Conservation (phyloP, 2,888 invertebrate species). For the Cordilura impudica region DNA sequence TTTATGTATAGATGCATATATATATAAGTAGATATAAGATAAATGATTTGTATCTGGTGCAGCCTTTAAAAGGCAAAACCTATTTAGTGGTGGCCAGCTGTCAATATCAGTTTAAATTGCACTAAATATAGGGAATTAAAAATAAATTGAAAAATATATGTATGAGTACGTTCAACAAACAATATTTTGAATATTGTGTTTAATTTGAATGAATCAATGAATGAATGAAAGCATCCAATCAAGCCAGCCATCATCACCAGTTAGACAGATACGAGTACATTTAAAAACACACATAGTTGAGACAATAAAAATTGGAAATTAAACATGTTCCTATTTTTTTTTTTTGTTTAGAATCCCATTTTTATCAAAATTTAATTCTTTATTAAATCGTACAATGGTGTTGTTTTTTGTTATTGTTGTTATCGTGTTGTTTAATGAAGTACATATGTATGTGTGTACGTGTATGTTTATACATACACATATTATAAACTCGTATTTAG, state of each 20-base stretch:
- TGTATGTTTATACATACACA: too few species aligned
- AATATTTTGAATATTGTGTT: constrained; percentile 21
- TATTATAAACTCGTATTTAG: neutral
- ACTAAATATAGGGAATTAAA: constrained; percentile 40
- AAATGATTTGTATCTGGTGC: neutral
- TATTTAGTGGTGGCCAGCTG: constrained; percentile 42
- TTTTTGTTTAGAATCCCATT: constrained; percentile 6
- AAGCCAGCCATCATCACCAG: neutral
- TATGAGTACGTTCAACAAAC: constrained; percentile 30
- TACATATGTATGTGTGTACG: too few species aligned
- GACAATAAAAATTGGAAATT: constrained; percentile 1
- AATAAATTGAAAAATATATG: constrained; percentile 51
- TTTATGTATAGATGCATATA: too few species aligned
- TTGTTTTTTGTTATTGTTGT: neutral
- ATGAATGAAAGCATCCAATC: neutral
- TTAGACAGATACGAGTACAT: neutral
- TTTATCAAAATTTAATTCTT: neutral
- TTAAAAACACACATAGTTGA: neutral
- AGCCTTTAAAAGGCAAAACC: too few species aligned
- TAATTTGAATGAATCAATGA: neutral
- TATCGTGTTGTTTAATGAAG: neutral
- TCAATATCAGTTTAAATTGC: constrained; percentile 51
- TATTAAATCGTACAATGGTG: neutral
- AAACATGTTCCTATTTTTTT: constrained; percentile 1
- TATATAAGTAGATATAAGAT: too few species aligned